Evolutionary conservation across 2,113 vertebrate genomes (phyloP).

Genomic region (Pica pica): DNA sequence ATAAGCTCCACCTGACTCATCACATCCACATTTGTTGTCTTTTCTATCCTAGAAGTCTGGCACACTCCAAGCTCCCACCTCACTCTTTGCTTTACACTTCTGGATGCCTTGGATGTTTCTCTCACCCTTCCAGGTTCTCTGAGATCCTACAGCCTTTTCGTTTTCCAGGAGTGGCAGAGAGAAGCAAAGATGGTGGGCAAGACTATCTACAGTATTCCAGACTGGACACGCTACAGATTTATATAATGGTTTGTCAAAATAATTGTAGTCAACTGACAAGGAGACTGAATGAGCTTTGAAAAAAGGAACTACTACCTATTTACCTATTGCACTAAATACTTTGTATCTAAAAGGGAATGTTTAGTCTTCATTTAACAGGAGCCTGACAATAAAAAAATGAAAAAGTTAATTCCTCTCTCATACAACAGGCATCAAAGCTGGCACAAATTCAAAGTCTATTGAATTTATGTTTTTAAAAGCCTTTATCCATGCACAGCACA

Average conservation of each 20-base stretch:
- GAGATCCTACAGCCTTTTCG: background rate
- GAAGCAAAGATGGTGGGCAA: background rate
- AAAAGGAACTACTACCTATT: background rate
- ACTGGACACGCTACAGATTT: background rate
- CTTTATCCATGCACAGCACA: background rate
- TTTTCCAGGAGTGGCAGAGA: background rate
- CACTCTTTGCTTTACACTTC: background rate
- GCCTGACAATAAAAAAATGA: background rate
- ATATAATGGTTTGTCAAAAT: background rate
- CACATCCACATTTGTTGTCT: background rate
- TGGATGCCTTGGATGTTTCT: background rate
- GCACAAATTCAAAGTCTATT: background rate
- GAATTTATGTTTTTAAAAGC: background rate
- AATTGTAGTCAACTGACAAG: background rate
- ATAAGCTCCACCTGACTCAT: background rate
- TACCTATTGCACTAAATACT: background rate
- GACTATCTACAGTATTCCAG: background rate
- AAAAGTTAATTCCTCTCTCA: background rate
- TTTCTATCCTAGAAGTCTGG: background rate
- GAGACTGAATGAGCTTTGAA: background rate
- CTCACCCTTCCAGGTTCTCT: background rate
- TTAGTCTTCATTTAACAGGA: background rate
- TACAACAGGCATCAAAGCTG: background rate
- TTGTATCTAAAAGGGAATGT: background rate
- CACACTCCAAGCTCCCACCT: background rate